Base-by-base conservation (phyloP, 2,888 invertebrate species). In the Anthophora plumipes region DNA sequence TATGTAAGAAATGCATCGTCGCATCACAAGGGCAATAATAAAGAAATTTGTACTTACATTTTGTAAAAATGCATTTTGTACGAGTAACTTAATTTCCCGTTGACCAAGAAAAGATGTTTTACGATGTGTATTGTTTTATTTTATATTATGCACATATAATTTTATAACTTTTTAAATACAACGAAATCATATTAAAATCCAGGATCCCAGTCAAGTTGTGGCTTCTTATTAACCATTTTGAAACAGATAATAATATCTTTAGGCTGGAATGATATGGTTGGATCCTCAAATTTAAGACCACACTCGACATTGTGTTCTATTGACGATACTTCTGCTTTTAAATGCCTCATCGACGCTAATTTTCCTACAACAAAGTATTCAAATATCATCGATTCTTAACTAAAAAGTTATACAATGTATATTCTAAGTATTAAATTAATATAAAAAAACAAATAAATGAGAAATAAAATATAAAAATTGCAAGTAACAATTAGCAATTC, bases 251-350 rank as follows among this genome's bases (percentile, higher is more conserved):
- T 93, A 0, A 93, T 94, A 93, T 99, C 99, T 0, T 97, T 98
- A 0, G 96, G 94, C 92, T 96, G 93, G 75, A 97, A 96, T 39
- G 94, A 91, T 41, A 98, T 87, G 0, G 93, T 91, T 0, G 94
- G 90, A 89, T 97, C 96, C 2, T 95, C 95, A 70, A 99, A 94
- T 80, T 96, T 96, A 41, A 99, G 91, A 0, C 99, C 99, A 93
- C 99, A 99, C 92, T 99, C 99, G 77, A 96, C 95, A 91, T 97
- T 97, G 61, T 95, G 96, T 92, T 97, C 97, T 52, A 99, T 96
- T 0, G 95, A 94, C 7, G 96, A 96, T 5, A 98, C 98, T 93
- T 99, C 98, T 67, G 96, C 95, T 92, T 99, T 99, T 61, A 98
- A 94, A 93, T 99, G 98, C 85, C 97, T 96, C 96, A 99, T 96